Percentiles rank a stretch among this genome's conserved stretches.
These are phyloP conservation scores for Cydia amplana DNA, from an alignment of 1,140 invertebrate genomes.

Conservation along the genomic window DNA sequence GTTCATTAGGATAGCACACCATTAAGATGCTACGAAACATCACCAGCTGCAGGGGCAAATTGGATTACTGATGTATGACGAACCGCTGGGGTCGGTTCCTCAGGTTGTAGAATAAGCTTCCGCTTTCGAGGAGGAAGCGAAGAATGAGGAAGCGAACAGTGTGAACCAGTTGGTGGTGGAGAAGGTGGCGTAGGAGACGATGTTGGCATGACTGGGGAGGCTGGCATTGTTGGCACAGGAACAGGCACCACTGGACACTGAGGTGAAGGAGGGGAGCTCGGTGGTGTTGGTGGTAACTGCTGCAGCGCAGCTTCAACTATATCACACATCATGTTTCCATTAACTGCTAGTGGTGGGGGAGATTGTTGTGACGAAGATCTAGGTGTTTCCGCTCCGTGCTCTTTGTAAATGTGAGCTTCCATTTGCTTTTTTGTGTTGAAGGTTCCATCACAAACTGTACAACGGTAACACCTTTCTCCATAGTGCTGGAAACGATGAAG, in stretches of 20 bases:
- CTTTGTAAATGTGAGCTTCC: conserved; percentile 91
- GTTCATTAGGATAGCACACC: conserved; percentile 20
- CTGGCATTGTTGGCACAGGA: conserved; percentile 28
- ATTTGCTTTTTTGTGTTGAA: conserved; percentile 94
- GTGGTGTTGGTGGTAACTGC: conserved; percentile 82
- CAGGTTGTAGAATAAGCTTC: conserved; percentile 84
- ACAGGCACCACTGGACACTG: conserved; percentile 48
- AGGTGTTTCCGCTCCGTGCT: conserved; percentile 87
- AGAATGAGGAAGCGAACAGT: conserved; percentile 80
- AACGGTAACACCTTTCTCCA: conserved; percentile 95
- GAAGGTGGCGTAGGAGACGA: conserved; percentile 67
- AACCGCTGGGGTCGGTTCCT: conserved; percentile 58
- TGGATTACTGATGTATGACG: conserved; percentile 90
- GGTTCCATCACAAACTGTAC: conserved; percentile 92
- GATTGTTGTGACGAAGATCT: conserved; percentile 58
- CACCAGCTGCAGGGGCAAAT: conserved; percentile 83
- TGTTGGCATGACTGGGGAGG: conserved; percentile 44
- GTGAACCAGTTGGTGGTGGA: conserved; percentile 65
- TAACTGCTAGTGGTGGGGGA: conserved; percentile 62
- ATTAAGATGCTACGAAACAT: conserved; percentile 53
- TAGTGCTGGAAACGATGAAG: conserved; percentile 94
- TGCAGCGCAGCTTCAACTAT: conserved; percentile 87
- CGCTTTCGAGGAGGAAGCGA: conserved; percentile 88
- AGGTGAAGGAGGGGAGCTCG: conserved; percentile 82
- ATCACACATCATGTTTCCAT: conserved; percentile 84